A percentile compares a stretch with the other conserved stretches of the same genome.
These are phyloP conservation scores for Lutraria lutraria DNA, from an alignment of 2,888 invertebrate genomes.

Conservation along the genomic window DNA sequence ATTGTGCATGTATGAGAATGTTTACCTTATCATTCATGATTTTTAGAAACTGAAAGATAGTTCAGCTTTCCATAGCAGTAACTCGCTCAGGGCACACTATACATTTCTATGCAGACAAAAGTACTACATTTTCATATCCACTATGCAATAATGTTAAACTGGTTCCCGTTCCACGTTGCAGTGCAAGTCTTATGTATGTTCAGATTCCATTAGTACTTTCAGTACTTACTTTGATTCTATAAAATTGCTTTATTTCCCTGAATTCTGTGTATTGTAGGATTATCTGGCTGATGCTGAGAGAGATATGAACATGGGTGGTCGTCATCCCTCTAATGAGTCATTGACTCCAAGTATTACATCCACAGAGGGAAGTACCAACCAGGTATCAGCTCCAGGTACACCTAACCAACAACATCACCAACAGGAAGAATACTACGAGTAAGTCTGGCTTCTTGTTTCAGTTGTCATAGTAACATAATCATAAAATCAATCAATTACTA, in stretches of 20 bases:
- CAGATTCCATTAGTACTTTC: no score
- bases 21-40: no score
- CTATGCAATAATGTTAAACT: no score
- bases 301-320: slow-evolving; percentile 51
- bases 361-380: slow-evolving; percentile 76
- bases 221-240: no score
- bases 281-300: slow-evolving; percentile 92
- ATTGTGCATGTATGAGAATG: no score
- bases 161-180: no score
- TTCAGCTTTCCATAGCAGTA: no score
- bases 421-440: slow-evolving; percentile 67
- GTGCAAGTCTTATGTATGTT: no score
- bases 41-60: no score
- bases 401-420: slow-evolving; percentile 89
- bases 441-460: slow-evolving; percentile 7
- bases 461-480: background rate
- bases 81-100: no score
- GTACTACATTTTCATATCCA: no score
- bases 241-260: background rate
- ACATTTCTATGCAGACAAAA: no score
- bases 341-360: slow-evolving; percentile 79
- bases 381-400: slow-evolving; percentile 90
- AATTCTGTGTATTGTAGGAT: slow-evolving; percentile 83
- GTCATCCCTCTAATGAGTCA: slow-evolving; percentile 76
- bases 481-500: background rate